These are phyloP conservation scores for Sebastes fasciatus DNA, from an alignment of 2,113 vertebrate genomes.

Conservation along the genomic window DNA sequence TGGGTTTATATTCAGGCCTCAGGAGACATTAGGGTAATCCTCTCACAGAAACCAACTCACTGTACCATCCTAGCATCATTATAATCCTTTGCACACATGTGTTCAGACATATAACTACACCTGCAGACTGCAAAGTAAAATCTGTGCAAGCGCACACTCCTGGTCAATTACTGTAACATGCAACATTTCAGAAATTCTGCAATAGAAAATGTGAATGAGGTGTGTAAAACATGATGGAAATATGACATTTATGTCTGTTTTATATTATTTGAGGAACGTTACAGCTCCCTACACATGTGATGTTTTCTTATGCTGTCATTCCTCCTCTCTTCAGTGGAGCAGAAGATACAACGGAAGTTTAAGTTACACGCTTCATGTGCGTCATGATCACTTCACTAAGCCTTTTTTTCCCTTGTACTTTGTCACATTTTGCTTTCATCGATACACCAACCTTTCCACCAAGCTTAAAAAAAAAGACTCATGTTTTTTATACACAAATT, in stretches of 20 bases:
- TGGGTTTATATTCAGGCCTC: constrained; percentile 34
- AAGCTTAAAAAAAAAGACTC: neutral
- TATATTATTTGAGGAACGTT: neutral
- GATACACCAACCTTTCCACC: neutral
- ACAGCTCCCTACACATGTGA: no score
- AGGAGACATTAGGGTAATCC: constrained; percentile 12
- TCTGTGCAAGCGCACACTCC: neutral
- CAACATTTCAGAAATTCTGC: neutral
- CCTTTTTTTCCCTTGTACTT: neutral
- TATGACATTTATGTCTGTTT: neutral
- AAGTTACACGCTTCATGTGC: neutral
- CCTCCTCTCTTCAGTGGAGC: neutral
- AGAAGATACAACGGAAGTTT: neutral
- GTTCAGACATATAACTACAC: neutral
- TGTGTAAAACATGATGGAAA: neutral
- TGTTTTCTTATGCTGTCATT: neutral
- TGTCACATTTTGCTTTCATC: neutral
- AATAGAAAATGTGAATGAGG: neutral
- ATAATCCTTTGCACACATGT: neutral
- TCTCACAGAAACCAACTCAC: constrained; percentile 4
- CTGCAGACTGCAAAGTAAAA: neutral
- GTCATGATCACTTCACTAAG: neutral
- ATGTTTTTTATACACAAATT: no score
- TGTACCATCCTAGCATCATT: neutral
- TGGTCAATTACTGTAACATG: neutral